Percentiles rank a stretch among this genome's conserved stretches.
Evolutionary conservation across 1,140 invertebrate genomes (phyloP).

Genomic region (Drosophila nikananu): DNA sequence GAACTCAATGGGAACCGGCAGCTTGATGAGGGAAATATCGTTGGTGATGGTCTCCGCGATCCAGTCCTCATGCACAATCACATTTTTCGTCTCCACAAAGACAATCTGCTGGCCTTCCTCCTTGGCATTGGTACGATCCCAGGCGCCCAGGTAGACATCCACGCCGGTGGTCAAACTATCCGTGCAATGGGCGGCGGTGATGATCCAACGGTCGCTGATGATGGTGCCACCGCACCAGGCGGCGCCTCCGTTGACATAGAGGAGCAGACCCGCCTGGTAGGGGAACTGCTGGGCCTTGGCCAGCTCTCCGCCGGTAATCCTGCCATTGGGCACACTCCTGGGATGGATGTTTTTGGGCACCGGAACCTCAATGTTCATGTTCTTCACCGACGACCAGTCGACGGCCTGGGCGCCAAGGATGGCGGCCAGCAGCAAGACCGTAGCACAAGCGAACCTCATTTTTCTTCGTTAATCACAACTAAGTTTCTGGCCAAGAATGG

Average conservation of each 20-base stretch:
- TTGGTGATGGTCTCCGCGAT: slow-evolving; percentile 30
- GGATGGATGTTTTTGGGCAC: slow-evolving; percentile 23
- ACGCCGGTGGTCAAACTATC: slow-evolving; percentile 79
- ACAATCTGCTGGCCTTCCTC: slow-evolving; percentile 65
- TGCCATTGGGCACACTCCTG: slow-evolving; percentile 34
- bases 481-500: slow-evolving; percentile 15
- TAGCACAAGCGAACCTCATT: slow-evolving; percentile 51
- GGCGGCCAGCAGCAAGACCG: slow-evolving; percentile 35
- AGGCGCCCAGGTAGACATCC: slow-evolving; percentile 73
- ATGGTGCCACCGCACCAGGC: slow-evolving; percentile 87
- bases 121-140: slow-evolving; percentile 55
- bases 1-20: slow-evolving; percentile 59
- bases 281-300: slow-evolving; percentile 86
- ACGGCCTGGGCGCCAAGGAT: slow-evolving; percentile 38
- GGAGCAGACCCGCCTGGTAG: slow-evolving; percentile 86
- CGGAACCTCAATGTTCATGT: slow-evolving; percentile 32
- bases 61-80: slow-evolving; percentile 59
- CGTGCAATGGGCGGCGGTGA: slow-evolving; percentile 89
- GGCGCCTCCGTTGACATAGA: slow-evolving; percentile 67
- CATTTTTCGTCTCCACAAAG: slow-evolving; percentile 59
- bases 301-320: slow-evolving; percentile 65
- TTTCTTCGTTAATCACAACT: slow-evolving; percentile 22
- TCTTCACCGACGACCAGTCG: slow-evolving; percentile 50
- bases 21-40: slow-evolving; percentile 72
- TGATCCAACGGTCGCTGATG: slow-evolving; percentile 86